Evolutionary conservation across 2,888 invertebrate species (phyloP), one percentile per base, ranked within the genome.

Genomic region (Drosophila seclusa): DNA sequence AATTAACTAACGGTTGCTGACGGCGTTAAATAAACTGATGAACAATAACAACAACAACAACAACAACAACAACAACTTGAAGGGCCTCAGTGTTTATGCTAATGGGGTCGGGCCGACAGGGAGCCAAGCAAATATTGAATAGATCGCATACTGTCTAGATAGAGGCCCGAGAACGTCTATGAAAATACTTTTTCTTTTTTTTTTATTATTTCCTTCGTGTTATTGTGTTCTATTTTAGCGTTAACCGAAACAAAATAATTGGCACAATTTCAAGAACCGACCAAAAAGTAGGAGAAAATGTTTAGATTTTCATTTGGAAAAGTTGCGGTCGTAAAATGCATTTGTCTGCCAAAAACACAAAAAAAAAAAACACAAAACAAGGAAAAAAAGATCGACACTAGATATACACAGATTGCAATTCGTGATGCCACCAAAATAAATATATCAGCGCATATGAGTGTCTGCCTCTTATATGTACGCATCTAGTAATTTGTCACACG

Each of bases 191-290:
- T 36, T 24, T 8, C 36, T 7, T 7, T 16, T 8, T 16, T 13
- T 36, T 71, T n/a, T 54, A n/a, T n/a, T n/a, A n/a, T 40, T 76
- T 59, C 57, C 57, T 24, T 75, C 49, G 29, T 71, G 74, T 72
- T 82, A 80, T 76, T 86, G 73, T 80, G 63, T 62, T 77, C 79
- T 81, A 81, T 84, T 81, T 89, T 81, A 61, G 77, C 68, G 63
- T 52, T 68, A 86, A 68, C 53, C 61, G 66, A 73, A 74, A 76
- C 58, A 58, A 76, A 85, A 87, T 82, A 79, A 85, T 84, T 84
- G 84, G 84, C 84, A 84, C 84, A 81, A 79, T 70, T 87, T 87
- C 82, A 89, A 84, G 52, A 78, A 24, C 21, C 34, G 21, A 55
- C 16, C 16, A 48, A 38, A 58, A 29, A 40, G 34, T 38, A 40